phyloP scores from a whole-genome alignment of 2,797 vertebrate genomes.

The Sciurus vulgaris region DNA sequence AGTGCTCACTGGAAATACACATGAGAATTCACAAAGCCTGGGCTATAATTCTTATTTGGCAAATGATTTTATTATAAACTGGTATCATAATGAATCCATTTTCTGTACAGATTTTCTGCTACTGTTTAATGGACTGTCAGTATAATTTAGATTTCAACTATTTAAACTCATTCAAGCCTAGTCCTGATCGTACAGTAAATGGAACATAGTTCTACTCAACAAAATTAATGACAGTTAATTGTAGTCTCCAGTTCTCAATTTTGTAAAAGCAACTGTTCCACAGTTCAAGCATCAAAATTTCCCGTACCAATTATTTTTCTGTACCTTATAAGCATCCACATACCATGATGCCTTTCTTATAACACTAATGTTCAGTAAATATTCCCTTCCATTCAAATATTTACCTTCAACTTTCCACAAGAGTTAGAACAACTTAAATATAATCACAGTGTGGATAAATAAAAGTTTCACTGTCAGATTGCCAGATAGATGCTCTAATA shows the following conservation, averaged over 20 bases:
- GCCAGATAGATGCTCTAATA: slow-evolving; percentile 34
- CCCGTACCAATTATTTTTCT: slow-evolving; percentile 85
- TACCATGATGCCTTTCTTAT: background rate
- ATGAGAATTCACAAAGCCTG: slow-evolving; percentile 80
- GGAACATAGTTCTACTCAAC: slow-evolving; percentile 90
- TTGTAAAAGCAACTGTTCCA: slow-evolving; percentile 86
- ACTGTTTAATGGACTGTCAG: slow-evolving; percentile 91
- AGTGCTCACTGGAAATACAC: slow-evolving; percentile 81
- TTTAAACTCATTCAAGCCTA: slow-evolving; percentile 90
- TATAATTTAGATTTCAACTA: slow-evolving; percentile 91
- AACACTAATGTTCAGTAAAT: slow-evolving; percentile 50
- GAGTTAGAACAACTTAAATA: background rate
- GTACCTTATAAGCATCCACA: slow-evolving; percentile 68
- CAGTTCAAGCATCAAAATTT: slow-evolving; percentile 83
- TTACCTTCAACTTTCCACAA: slow-evolving; percentile 9
- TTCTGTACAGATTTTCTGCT: slow-evolving; percentile 87
- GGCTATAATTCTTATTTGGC: slow-evolving; percentile 82
- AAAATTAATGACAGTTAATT: slow-evolving; percentile 91
- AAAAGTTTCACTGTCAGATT: background rate
- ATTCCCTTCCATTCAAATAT: slow-evolving; percentile 61
- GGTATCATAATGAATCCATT: slow-evolving; percentile 89
- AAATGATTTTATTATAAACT: slow-evolving; percentile 89
- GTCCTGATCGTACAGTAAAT: slow-evolving; percentile 90
- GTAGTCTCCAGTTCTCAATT: slow-evolving; percentile 86
- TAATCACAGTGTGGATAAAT: background rate